These are phyloP conservation scores for Thalassaphorura encarpata DNA, from an alignment of 1,140 invertebrate genomes.

Conservation along the genomic window DNA sequence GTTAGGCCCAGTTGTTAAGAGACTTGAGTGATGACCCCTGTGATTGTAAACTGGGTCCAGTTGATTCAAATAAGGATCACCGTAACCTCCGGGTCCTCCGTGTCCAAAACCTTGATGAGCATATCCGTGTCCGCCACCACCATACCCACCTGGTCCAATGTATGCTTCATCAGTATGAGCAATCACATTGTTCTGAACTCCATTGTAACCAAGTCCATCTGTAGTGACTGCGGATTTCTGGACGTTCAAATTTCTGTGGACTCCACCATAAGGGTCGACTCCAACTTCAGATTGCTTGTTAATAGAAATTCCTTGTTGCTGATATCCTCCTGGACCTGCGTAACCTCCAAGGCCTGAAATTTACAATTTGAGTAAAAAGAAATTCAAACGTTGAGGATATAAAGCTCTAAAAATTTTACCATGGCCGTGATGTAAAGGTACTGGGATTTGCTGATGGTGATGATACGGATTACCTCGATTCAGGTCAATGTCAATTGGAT, in stretches of 20 bases:
- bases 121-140: too few relatives aligned
- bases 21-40: not conserved
- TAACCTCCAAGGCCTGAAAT: not conserved
- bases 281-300: not conserved
- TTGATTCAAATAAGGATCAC: not conserved
- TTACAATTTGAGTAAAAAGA: not conserved
- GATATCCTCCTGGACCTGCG: not conserved
- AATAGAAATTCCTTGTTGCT: not conserved
- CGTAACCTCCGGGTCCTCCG: not conserved
- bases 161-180: not conserved
- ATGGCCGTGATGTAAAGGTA: not conserved
- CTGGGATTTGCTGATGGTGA: not conserved
- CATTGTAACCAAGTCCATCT: conserved; percentile 1
- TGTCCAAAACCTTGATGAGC: not conserved
- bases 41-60: not conserved
- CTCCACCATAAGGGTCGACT: not conserved
- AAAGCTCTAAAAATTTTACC: not conserved
- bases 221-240: not conserved
- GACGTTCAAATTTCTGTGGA: not conserved
- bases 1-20: conserved; percentile 1
- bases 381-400: not conserved
- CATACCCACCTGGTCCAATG: not conserved
- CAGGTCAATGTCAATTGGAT: not conserved
- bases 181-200: not conserved
- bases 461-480: not conserved